Evolutionary conservation across 2,888 invertebrate species (phyloP).

Genomic region (Nomada fabriciana): DNA sequence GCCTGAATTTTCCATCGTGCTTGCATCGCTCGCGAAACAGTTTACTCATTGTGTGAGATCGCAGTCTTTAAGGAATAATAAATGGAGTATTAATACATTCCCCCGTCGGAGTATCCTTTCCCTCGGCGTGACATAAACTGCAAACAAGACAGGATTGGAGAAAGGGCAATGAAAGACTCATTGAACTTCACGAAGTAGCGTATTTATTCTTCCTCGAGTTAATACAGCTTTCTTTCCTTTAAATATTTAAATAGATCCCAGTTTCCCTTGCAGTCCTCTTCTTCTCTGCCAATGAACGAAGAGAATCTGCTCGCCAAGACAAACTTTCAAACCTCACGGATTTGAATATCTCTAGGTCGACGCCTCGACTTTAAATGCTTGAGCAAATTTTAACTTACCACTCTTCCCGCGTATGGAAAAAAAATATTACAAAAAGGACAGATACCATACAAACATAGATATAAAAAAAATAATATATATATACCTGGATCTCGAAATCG

Average conservation of each 20-base stretch:
- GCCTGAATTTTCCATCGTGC: constrained; percentile 11
- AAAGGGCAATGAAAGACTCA: constrained; percentile 22
- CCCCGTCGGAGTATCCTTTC: not conserved
- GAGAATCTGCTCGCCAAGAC: not conserved
- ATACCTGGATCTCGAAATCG: constrained; percentile 33
- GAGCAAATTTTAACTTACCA: constrained; percentile 9
- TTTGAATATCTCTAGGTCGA: not conserved
- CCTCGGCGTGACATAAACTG: not conserved
- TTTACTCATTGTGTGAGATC: constrained; percentile 29
- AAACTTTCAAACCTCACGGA: not conserved
- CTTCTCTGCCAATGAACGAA: not conserved
- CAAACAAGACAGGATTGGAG: not conserved
- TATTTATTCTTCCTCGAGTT: constrained; percentile 37
- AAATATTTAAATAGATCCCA: constrained; percentile 5
- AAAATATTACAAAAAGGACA: not conserved
- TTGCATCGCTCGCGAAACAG: constrained; percentile 25
- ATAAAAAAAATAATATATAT: not conserved
- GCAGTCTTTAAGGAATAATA: constrained; percentile 31
- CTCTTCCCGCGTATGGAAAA: not conserved
- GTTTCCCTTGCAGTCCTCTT: not conserved
- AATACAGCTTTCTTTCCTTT: constrained; percentile 3
- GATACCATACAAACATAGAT: no score
- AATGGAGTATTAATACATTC: constrained; percentile 26
- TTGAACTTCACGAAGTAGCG: not conserved
- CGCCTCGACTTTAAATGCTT: not conserved